A percentile compares a stretch with the other conserved stretches of the same genome.
Conservation (phyloP, 2,113 vertebrate genomes). For the Cynocephalus volans region DNA sequence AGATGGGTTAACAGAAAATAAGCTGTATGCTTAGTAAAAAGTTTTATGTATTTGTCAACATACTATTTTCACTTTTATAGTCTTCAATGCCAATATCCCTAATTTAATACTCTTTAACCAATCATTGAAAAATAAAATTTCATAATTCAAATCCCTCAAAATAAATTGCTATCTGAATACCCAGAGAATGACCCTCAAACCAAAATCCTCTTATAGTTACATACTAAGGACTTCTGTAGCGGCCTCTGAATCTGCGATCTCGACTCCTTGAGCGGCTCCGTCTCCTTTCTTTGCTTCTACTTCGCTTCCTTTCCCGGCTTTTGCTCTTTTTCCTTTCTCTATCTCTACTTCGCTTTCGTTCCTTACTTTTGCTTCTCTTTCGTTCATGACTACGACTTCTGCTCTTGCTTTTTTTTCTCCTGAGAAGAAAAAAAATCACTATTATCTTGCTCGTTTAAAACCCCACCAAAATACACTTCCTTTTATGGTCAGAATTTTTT, state of each 20-base stretch:
- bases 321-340: constrained; percentile 94
- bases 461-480: constrained; percentile 27
- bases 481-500: constrained; percentile 59
- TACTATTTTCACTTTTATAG: not conserved
- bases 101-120: not conserved
- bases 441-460: constrained; percentile 1
- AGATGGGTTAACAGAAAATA: not conserved
- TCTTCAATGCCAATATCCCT: constrained; percentile 3
- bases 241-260: constrained; percentile 94
- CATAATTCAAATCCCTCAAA: not conserved
- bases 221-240: constrained; percentile 96
- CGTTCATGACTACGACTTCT: constrained; percentile 95
- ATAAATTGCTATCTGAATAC: not conserved
- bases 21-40: not conserved
- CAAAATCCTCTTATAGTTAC: constrained; percentile 83
- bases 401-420: constrained; percentile 97
- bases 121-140: constrained; percentile 9
- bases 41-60: not conserved
- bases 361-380: constrained; percentile 95
- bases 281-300: constrained; percentile 95
- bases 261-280: constrained; percentile 94
- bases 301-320: constrained; percentile 94
- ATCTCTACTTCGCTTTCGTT: constrained; percentile 93
- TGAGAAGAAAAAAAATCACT: constrained; percentile 79
- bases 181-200: not conserved